These are phyloP conservation scores for Netelia melanura DNA, from an alignment of 2,888 invertebrate genomes.

Conservation along the genomic window DNA sequence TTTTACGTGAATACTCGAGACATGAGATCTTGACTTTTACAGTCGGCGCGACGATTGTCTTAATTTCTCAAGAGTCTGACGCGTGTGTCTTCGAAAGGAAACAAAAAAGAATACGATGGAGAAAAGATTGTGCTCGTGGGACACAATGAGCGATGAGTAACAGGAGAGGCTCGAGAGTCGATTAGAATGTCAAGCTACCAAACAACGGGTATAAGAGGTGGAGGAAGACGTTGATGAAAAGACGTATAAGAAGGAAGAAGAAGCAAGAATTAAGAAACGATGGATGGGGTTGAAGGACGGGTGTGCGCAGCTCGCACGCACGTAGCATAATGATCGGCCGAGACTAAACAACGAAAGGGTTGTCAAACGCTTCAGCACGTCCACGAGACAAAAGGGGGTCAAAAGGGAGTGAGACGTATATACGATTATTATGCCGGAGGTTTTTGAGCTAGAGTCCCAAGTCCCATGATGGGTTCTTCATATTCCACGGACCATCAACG, in stretches of 20 bases:
- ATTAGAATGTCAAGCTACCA: slow-evolving; percentile 81
- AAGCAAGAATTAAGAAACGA: slow-evolving; percentile 56
- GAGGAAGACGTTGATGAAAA: slow-evolving; percentile 44
- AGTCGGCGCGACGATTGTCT: slow-evolving; percentile 48
- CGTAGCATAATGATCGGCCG: slow-evolving; percentile 79
- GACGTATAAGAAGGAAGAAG: slow-evolving; percentile 24
- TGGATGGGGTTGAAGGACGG: slow-evolving; percentile 55
- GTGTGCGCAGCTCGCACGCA: slow-evolving; percentile 65
- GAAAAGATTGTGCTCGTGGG: slow-evolving; percentile 57
- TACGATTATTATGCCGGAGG: slow-evolving; percentile 42
- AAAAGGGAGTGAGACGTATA: slow-evolving; percentile 65
- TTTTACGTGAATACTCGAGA: slow-evolving; percentile 37
- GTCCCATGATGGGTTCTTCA: slow-evolving; percentile 44
- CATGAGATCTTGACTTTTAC: slow-evolving; percentile 17
- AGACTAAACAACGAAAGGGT: slow-evolving; percentile 80
- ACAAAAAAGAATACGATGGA: slow-evolving; percentile 19
- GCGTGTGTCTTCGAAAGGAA: slow-evolving; percentile 9
- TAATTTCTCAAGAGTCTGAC: slow-evolving; percentile 45
- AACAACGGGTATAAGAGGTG: slow-evolving; percentile 39
- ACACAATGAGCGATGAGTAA: slow-evolving; percentile 64
- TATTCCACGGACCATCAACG: slow-evolving; percentile 30
- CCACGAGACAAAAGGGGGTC: slow-evolving; percentile 73
- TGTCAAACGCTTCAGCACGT: slow-evolving; percentile 65
- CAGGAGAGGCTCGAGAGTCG: slow-evolving; percentile 68
- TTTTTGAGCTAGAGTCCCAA: slow-evolving; percentile 17